Base-by-base conservation (phyloP, 2,888 invertebrate species). In the Papilio protenor region DNA sequence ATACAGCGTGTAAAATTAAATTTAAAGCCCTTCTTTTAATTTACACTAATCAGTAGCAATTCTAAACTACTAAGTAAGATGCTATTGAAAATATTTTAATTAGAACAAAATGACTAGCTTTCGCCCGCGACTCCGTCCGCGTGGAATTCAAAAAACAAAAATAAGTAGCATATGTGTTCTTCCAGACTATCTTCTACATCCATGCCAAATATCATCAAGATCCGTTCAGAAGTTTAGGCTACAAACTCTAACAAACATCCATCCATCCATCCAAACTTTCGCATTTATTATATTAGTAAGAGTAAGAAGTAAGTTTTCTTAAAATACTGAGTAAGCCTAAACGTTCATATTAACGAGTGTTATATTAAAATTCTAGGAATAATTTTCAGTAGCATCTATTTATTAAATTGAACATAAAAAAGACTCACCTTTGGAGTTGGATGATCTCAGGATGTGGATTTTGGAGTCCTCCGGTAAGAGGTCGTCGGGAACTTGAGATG, bases 351-450 rank as follows among this genome's bases (percentile, higher is more conserved):
- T 49, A 1, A 16, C 49, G 14, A 14, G 14, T 49, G 12, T 49
- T 8, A 18, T 55, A 16, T 5, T 55, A 55, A 55, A 2, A 18
- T 55, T n/a, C 52, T 55, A 55, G 6, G 8, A 18, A 33, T 33
- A 21, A 70, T 70, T 47, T 76, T 78, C 75, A 78, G 77, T 16
- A 76, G 61, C 76, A 79, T 70, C 73, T 64, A 69, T 61, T 23
- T 16, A 59, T 21, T 75, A 59, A 73, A 64, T 18, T 47, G 69
- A 77, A 77, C 57, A 70, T 84, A 81, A 80, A 75, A 83, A 76
- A 83, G 81, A 94, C 94, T 94, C 92, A 94, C 94, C 94, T 90
- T 86, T 81, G 79, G 79, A 82, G 84, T 88, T 89, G 90, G 87
- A 87, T 87, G 87, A 83, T 84, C 88, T 84, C 91, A 86, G 91